phyloP scores from a whole-genome alignment of 2,113 vertebrate genomes.

The Phyllostomus discolor region DNA sequence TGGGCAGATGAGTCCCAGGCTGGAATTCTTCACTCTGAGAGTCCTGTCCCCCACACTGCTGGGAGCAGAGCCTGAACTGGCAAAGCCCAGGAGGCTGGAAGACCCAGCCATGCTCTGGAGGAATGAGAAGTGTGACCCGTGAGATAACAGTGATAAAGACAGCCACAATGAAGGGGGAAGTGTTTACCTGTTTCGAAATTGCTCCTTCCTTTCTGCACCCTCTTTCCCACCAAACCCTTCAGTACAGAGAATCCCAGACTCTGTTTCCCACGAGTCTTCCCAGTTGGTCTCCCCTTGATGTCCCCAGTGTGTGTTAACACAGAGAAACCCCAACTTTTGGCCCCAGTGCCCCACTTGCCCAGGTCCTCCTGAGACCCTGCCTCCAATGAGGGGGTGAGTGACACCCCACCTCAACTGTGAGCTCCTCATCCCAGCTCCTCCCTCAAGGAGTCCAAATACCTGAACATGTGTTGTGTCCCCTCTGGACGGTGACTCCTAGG shows the following conservation, averaged over 20 bases:
- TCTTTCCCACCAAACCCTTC: not conserved
- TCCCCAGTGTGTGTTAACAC: not conserved
- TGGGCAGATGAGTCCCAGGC: not conserved
- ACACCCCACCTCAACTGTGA: not conserved
- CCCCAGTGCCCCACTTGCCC: rapidly evolving
- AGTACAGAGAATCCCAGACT: not conserved
- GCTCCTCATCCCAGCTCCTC: rapidly evolving
- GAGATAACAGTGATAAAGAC: not conserved
- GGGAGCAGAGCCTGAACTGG: not conserved
- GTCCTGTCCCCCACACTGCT: rapidly evolving
- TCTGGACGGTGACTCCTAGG: not conserved
- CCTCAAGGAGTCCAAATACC: too few relatives aligned
- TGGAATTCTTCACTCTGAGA: rapidly evolving
- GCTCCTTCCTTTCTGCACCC: not conserved
- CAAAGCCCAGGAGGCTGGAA: not conserved
- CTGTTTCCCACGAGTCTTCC: not conserved
- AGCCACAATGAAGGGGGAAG: not conserved
- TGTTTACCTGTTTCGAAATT: not conserved
- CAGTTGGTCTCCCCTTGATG: rapidly evolving
- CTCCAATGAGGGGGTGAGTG: not conserved
- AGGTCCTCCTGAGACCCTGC: not conserved
- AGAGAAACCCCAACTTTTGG: not conserved
- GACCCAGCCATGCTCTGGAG: not conserved
- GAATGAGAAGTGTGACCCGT: not conserved
- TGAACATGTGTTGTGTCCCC: not conserved